Base-by-base conservation (phyloP, 2,888 invertebrate genomes). In the Melikaiella ostensackeni region DNA sequence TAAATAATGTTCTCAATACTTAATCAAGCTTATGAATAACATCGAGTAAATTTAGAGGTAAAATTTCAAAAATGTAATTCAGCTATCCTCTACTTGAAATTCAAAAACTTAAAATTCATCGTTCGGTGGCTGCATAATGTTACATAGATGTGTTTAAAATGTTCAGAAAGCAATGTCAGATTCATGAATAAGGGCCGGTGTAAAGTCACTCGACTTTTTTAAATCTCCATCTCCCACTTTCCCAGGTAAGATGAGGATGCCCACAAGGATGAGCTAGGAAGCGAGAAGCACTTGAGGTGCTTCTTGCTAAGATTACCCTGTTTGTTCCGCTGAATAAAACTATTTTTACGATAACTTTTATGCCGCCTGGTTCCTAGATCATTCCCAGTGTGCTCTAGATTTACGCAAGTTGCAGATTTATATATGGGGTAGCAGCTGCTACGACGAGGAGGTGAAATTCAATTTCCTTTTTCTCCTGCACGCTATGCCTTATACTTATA, bases 331-430 rank as follows among this genome's bases (percentile, higher is more conserved):
- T 59, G 77, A 79, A 76, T 77, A 75, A 80, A 80, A 79, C 76
- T 76, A 74, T 75, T 77, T 55, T 76, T 75, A 73, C 42, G 76
- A 57, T 8, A 24, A 42, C 62, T 33, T 27, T 27, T 46, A 33
- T 38, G 33, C 46, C 19, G 73, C 35, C 62, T 46, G 79, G 77
- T 74, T 79, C 76, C 59, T 61, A 77, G 70, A 81, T 80, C 77
- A 80, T 81, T 77, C 76, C 75, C 74, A 55, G 46, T 64, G 55
- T 59, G 24, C 33, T 50, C n/a, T 75, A 78, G 80, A 82, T 79
- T 80, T 75, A 79, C 80, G 78, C 79, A 80, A 82, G 78, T 77
- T 75, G 63, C 75, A 80, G 80, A 82, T 82, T 82, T 82, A 82
- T 80, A 77, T 79, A 42, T 42, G 42, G 63, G 35, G 42, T 66